Conservation (phyloP, 1,140 invertebrate species). For the Nixonia krombeini region DNA sequence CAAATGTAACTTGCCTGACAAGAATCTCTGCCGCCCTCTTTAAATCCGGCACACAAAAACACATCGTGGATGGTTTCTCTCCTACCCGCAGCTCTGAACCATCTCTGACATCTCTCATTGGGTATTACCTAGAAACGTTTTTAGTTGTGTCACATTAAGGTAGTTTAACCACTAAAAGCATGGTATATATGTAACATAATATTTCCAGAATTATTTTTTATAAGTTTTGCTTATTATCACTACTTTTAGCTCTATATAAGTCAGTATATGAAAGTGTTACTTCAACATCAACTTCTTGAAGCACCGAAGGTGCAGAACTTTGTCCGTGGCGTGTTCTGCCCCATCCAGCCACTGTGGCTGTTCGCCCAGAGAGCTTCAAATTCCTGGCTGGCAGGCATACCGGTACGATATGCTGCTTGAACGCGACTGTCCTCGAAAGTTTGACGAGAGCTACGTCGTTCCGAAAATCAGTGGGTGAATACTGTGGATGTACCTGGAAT, state of each 20-base stretch:
- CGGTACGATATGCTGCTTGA: conserved; percentile 91
- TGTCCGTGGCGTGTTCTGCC: conserved; percentile 88
- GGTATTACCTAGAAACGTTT: conserved; percentile 82
- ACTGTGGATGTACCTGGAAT: conserved; percentile 82
- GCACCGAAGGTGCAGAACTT: conserved; percentile 81
- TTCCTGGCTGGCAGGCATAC: conserved; percentile 84
- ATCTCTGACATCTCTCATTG: conserved; percentile 90
- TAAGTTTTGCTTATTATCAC: neutral
- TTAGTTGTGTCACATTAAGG: neutral
- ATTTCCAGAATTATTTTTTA: too few species aligned
- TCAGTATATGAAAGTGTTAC: too few species aligned
- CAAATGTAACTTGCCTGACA: conserved; percentile 68
- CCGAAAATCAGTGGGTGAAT: conserved; percentile 89
- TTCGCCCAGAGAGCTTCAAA: conserved; percentile 84
- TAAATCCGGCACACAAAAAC: conserved; percentile 93
- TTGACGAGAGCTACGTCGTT: conserved; percentile 92
- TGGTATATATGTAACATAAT: too few species aligned
- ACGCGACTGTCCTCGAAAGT: conserved; percentile 82
- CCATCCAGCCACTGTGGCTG: conserved; percentile 92
- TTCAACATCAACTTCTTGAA: conserved; percentile 75
- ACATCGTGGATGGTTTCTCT: conserved; percentile 93
- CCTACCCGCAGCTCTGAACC: conserved; percentile 90
- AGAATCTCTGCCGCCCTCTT: conserved; percentile 82
- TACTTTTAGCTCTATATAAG: too few species aligned
- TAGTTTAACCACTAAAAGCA: too few species aligned